Evolutionary conservation across 1,140 invertebrate genomes (phyloP).

Genomic region (Probaryconus sp.): DNA sequence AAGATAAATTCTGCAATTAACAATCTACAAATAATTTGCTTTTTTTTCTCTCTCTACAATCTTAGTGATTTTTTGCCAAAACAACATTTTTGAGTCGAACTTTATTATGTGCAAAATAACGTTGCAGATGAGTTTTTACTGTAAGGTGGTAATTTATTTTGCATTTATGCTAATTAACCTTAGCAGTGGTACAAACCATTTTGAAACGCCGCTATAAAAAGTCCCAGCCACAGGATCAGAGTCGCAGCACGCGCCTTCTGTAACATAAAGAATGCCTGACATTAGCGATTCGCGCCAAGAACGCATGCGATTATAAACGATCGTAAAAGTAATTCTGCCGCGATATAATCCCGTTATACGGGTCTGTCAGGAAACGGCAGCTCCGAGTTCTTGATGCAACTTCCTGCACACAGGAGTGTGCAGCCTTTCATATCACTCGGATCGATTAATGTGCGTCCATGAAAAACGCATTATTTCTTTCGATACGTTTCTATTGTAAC

Average conservation of each 20-base stretch:
- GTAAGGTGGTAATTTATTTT: too few relatives aligned
- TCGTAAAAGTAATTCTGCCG: slow-evolving; percentile 49
- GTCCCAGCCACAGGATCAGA: slow-evolving; percentile 63
- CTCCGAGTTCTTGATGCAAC: slow-evolving; percentile 63
- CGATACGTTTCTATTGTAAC: slow-evolving; percentile 21
- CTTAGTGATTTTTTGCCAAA: too few relatives aligned
- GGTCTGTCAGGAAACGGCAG: slow-evolving; percentile 64
- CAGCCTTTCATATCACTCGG: slow-evolving; percentile 59
- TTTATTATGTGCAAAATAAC: too few relatives aligned
- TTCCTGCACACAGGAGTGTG: slow-evolving; percentile 60
- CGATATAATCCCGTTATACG: slow-evolving; percentile 60
- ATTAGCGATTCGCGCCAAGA: slow-evolving; percentile 46
- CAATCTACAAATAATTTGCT: too few relatives aligned
- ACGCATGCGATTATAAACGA: slow-evolving; percentile 54
- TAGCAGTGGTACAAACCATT: slow-evolving; percentile 60
- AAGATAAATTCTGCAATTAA: too few relatives aligned
- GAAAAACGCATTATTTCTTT: slow-evolving; percentile 53
- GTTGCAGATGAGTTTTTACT: too few relatives aligned
- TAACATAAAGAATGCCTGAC: slow-evolving; percentile 57
- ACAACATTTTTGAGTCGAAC: too few relatives aligned
- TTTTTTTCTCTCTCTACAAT: too few relatives aligned
- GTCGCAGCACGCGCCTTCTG: slow-evolving; percentile 63
- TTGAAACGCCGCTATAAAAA: slow-evolving; percentile 62
- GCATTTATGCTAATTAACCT: slow-evolving; percentile 2
- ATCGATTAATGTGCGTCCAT: slow-evolving; percentile 59